Base-by-base conservation (phyloP, 2,797 vertebrate species). In the Catostomus latipinnis region DNA sequence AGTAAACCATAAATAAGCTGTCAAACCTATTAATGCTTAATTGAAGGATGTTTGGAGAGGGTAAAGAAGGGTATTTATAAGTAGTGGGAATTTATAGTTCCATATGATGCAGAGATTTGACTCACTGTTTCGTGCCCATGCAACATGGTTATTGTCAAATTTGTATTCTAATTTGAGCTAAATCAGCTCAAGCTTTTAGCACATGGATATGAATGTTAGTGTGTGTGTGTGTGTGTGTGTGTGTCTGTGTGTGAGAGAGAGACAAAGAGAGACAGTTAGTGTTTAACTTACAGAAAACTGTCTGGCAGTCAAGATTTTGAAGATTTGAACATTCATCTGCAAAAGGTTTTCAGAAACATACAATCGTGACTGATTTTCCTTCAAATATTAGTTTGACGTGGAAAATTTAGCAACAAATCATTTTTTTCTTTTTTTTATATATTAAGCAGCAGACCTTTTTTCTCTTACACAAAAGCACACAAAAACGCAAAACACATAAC, bases 221-320 rank as follows among this genome's bases (percentile, higher is more conserved):
- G 6, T 22, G 56, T 58, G 56, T 16, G 56, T 8, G 60, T 11
- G 6, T 22, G 22, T 22, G 22, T 22, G 22, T 22, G 2, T 22
- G 22, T 22, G 56, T 58, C 14, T 16, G 56, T 8, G 56, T 8
- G 60, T 11, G 6, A 13, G 14, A 78, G 34, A 34, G 34, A 34
- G 34, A 34, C 2, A 34, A 4, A 34, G 22, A 34, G 43, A 73
- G 13, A 48, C n/a, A 49, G 43, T 71, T 56, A 48, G 4, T 46
- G 60, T 67, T 67, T 66, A 58, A 65, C 52, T 71, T 72, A 16
- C 43, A 57, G 58, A 58, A 57, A 66, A 73, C 61, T 69, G 66
- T 80, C 77, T 80, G 77, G 77, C n/a, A 50, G 63, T 66, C 52
- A 63, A 72, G 43, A 72, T 52, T 34, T 57, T n/a, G 58, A 79